Evolutionary conservation across 2,888 invertebrate genomes (phyloP), one percentile per base, ranked within the genome.

Genomic region (Melanotus villosus): DNA sequence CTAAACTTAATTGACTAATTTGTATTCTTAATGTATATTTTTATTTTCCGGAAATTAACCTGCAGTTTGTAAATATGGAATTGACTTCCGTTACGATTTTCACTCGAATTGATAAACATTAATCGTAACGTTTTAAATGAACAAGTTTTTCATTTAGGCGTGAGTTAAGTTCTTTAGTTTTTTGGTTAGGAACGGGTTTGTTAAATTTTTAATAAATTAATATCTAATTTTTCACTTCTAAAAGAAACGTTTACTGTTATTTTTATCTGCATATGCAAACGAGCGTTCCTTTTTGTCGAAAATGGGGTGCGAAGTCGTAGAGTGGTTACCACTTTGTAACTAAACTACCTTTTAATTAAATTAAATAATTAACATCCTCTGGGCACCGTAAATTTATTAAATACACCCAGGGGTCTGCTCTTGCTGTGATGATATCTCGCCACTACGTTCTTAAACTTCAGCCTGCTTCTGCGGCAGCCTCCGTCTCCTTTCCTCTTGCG

Each of bases 281-380:
- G 50, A 45, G 12, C 23, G 38, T 23, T 50, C 32, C 62, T 43
- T 56, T 57, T 30, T 32, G 50, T 36, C 12, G 18, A 64, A 63
- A 60, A 67, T 64, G 47, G 70, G 68, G 65, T 59, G 73, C 60
- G 54, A 70, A 69, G 72, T 71, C 63, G 70, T 69, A 66, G 70
- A 75, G 75, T 57, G 75, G 73, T 75, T 73, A 72, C 70, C 72
- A 71, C 70, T 73, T 72, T 68, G 63, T 65, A 65, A 68, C 73
- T 70, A 70, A 75, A 78, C 75, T 78, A 79, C 80, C 79, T 77
- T 78, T 79, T 80, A 80, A 81, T 81, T 79, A 81, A 81, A 81
- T 81, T 80, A 81, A 81, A 81, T 81, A 81, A 82, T 82, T 82
- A 80, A 80, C 80, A 78, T 79, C 77, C 77, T 76, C 70, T 71